These are phyloP conservation scores for Bemisia tabaci DNA, from an alignment of 1,140 invertebrate genomes.

Conservation along the genomic window DNA sequence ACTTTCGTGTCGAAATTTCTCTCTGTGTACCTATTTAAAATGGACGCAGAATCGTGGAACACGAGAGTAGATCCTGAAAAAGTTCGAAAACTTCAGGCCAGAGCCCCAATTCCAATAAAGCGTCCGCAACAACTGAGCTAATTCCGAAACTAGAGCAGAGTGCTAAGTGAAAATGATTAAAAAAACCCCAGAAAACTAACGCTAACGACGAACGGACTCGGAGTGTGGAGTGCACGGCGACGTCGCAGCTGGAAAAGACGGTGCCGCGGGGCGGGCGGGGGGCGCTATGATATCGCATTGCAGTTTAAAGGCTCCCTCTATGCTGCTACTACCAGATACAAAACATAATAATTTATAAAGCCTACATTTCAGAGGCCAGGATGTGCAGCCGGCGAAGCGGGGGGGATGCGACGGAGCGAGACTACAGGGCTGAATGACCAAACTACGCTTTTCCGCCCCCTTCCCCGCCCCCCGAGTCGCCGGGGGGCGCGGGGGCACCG, in stretches of 20 bases:
- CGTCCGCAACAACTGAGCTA: no score
- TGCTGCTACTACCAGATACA: background rate
- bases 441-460: background rate
- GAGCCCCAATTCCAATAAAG: no score
- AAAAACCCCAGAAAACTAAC: background rate
- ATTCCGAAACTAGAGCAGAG: background rate
- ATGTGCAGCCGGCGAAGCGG: background rate
- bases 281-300: background rate
- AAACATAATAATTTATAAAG: constrained; percentile 1
- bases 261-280: no score
- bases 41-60: no score
- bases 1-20: no score
- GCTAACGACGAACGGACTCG: background rate
- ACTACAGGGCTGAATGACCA: background rate
- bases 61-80: no score
- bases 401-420: background rate
- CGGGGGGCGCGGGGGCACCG: no score
- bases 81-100: no score
- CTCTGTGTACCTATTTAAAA: no score
- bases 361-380: background rate
- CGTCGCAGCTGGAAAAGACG: background rate
- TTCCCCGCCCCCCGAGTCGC: background rate
- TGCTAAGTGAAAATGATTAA: background rate
- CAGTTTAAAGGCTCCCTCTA: background rate
- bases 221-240: background rate